Percentiles rank a stretch among this genome's conserved stretches.
Evolutionary conservation across 2,113 vertebrate genomes (phyloP).

Genomic region (Pelodiscus sinensis): DNA sequence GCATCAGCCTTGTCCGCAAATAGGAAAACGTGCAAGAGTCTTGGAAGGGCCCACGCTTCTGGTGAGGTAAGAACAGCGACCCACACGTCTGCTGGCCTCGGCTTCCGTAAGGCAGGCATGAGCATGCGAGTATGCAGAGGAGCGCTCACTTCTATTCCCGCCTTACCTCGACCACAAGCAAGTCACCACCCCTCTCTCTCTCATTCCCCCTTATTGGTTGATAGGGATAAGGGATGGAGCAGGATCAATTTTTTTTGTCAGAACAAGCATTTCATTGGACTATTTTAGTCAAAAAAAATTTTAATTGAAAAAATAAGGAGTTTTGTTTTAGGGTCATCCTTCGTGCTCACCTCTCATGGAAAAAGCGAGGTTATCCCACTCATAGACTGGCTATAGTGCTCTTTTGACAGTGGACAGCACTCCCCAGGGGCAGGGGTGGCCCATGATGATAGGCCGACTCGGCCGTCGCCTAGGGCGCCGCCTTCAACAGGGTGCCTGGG

Average conservation of each 20-base stretch:
- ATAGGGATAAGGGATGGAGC: not conserved
- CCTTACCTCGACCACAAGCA: not conserved
- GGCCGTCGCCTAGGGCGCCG: too few species aligned
- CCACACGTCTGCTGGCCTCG: not conserved
- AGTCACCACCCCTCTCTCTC: not conserved
- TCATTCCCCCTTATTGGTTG: not conserved
- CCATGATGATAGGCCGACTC: too few species aligned
- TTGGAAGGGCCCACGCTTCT: not conserved
- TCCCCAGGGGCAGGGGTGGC: not conserved
- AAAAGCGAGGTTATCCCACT: not conserved
- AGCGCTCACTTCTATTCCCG: not conserved
- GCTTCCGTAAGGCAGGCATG: not conserved
- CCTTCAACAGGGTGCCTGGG: too few species aligned
- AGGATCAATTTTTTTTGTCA: not conserved
- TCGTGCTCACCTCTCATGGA: not conserved
- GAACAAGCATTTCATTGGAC: not conserved
- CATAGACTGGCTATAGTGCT: not conserved
- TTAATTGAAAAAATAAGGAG: not conserved
- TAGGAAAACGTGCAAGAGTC: not conserved
- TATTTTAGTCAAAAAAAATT: not conserved
- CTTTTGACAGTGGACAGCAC: not conserved
- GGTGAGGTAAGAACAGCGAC: not conserved
- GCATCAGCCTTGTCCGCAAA: not conserved
- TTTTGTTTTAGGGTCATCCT: not conserved
- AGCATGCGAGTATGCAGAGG: not conserved